Percentiles rank a stretch among this genome's conserved stretches.
phyloP scores from a whole-genome alignment of 1,140 invertebrate species.

The Drosophila nigrodunni region DNA sequence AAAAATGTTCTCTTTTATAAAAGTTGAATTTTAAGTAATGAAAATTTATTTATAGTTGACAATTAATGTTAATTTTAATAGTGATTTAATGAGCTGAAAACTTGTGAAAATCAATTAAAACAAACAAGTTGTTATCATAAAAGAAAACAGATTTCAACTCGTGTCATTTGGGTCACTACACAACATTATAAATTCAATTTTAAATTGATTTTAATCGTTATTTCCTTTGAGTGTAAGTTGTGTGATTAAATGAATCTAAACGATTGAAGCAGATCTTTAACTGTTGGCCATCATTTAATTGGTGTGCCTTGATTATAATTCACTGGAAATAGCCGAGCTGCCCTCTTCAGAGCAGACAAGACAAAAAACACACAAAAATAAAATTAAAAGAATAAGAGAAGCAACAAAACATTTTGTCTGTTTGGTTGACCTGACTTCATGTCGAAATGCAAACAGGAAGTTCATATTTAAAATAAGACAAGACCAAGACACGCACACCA shows the following conservation, averaged over 20 bases:
- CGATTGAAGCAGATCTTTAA: conserved; percentile 41
- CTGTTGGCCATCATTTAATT: conserved; percentile 59
- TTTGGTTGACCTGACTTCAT: conserved; percentile 16
- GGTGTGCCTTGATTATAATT: conserved; percentile 64
- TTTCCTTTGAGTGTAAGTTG: background rate
- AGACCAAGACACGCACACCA: conserved; percentile 51
- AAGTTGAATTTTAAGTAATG: too few relatives aligned
- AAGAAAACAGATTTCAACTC: background rate
- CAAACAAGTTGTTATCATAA: background rate
- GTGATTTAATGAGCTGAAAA: too few relatives aligned
- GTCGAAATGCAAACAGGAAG: conserved; percentile 69
- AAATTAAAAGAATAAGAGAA: conserved; percentile 12
- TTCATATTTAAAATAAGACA: conserved; percentile 73
- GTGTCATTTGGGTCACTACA: background rate
- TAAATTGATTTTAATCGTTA: conserved; percentile 19
- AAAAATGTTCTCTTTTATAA: too few relatives aligned
- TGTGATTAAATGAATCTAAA: conserved; percentile 1
- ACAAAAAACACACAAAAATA: conserved; percentile 10
- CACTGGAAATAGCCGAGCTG: conserved; percentile 56
- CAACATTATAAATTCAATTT: conserved; percentile 1
- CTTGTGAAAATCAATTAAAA: background rate
- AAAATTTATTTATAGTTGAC: too few relatives aligned
- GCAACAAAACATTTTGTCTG: conserved; percentile 35
- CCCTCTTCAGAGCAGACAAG: conserved; percentile 8
- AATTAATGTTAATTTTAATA: too few relatives aligned